Percentiles rank a stretch among this genome's conserved stretches.
Evolutionary conservation across 2,888 invertebrate genomes (phyloP).

Genomic region (Shargacucullia verbasci): DNA sequence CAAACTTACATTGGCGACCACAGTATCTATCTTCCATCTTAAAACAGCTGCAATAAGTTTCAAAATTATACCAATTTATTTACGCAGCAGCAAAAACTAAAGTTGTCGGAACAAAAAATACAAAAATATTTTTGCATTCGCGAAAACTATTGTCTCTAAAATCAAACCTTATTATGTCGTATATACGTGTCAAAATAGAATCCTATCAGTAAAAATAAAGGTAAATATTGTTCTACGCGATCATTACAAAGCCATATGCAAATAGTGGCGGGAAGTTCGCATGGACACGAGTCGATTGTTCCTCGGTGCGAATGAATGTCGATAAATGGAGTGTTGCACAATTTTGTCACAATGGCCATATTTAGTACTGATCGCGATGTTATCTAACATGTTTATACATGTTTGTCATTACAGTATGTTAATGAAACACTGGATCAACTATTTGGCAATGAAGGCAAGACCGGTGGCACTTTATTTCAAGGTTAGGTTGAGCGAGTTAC

Average conservation of each 20-base stretch:
- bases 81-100: constrained; percentile 10
- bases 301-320: constrained; percentile 62
- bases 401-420: constrained; percentile 35
- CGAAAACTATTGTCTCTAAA: neutral
- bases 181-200: constrained; percentile 5
- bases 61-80: constrained; percentile 1
- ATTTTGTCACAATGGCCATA: constrained; percentile 54
- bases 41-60: neutral
- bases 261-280: constrained; percentile 68
- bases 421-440: constrained; percentile 17
- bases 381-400: constrained; percentile 38
- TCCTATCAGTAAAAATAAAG: constrained; percentile 15
- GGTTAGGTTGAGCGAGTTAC: constrained; percentile 17
- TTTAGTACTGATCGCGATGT: constrained; percentile 48
- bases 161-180: neutral
- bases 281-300: constrained; percentile 67
- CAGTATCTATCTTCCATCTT: neutral
- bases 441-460: constrained; percentile 41
- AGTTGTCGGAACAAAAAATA: constrained; percentile 23
- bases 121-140: constrained; percentile 31
- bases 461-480: constrained; percentile 25
- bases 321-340: constrained; percentile 59
- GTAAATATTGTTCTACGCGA: constrained; percentile 19
- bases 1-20: constrained; percentile 10
- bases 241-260: constrained; percentile 65